phyloP scores from a whole-genome alignment of 2,888 invertebrate species.

The Lomographa bimaculata region DNA sequence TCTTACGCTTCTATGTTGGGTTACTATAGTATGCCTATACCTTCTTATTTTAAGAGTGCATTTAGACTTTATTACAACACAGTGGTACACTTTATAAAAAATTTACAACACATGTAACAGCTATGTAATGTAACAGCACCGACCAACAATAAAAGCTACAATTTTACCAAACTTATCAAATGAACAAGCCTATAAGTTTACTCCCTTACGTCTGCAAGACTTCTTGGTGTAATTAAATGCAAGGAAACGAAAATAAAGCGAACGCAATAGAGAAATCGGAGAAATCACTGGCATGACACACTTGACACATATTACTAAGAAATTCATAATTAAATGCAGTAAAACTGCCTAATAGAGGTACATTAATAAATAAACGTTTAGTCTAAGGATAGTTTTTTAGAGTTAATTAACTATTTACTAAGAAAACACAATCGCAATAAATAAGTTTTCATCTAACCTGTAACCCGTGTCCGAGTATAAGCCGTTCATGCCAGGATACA shows the following conservation, averaged over 20 bases:
- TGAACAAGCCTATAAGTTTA: too few relatives aligned
- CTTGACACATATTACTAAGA: slow-evolving; percentile 24
- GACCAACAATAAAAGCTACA: too few relatives aligned
- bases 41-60: too few relatives aligned
- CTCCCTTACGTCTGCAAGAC: too few relatives aligned
- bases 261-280: slow-evolving; percentile 28
- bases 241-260: slow-evolving; percentile 10
- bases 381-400: neutral
- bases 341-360: neutral
- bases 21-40: too few relatives aligned
- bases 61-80: too few relatives aligned
- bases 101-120: too few relatives aligned
- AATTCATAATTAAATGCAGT: slow-evolving; percentile 5
- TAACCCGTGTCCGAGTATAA: slow-evolving; percentile 68
- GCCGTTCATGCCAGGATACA: slow-evolving; percentile 73
- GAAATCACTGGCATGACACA: slow-evolving; percentile 26
- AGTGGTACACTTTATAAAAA: too few relatives aligned
- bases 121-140: too few relatives aligned
- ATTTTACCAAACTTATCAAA: too few relatives aligned
- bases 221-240: slow-evolving; percentile 17
- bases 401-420: slow-evolving; percentile 6
- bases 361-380: neutral
- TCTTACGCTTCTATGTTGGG: too few relatives aligned
- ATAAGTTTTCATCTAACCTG: slow-evolving; percentile 65
- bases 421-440: slow-evolving; percentile 4